Evolutionary conservation across 2,888 invertebrate genomes (phyloP).

Genomic region (Vannuccia rotundouncinata): DNA sequence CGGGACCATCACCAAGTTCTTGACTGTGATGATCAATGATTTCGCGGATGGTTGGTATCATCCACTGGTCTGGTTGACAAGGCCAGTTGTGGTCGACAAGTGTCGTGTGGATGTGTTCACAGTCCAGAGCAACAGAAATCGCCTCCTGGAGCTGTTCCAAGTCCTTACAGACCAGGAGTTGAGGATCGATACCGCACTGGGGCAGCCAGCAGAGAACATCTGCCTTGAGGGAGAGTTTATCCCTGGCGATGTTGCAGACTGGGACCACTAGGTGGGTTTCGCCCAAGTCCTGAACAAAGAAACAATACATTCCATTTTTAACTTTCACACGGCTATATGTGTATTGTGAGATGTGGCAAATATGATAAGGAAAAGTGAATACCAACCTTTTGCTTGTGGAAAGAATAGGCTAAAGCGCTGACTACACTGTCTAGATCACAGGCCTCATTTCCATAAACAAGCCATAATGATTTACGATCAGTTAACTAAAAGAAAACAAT

Average conservation of each 20-base stretch:
- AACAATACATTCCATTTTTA: no score
- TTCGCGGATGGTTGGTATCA: not conserved
- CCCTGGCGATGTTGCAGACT: not conserved
- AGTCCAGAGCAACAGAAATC: not conserved
- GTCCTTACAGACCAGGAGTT: not conserved
- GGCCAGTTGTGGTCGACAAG: constrained; percentile 11
- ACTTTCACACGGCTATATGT: no score
- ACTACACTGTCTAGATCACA: no score
- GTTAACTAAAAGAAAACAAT: no score
- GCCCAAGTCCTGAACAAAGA: not conserved
- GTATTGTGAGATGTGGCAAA: no score
- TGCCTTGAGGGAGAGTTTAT: not conserved
- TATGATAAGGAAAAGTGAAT: no score
- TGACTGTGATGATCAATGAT: not conserved
- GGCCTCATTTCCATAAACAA: no score
- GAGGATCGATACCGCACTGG: not conserved
- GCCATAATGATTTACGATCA: no score
- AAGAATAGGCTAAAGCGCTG: no score
- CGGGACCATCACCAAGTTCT: not conserved
- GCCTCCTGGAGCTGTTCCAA: not conserved
- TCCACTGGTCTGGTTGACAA: not conserved
- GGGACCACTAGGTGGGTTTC: not conserved
- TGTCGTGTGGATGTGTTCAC: not conserved
- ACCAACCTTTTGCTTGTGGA: no score
- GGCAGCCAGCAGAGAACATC: not conserved